These are phyloP conservation scores for Hymenochirus boettgeri DNA, from an alignment of 2,113 vertebrate genomes.

Conservation along the genomic window DNA sequence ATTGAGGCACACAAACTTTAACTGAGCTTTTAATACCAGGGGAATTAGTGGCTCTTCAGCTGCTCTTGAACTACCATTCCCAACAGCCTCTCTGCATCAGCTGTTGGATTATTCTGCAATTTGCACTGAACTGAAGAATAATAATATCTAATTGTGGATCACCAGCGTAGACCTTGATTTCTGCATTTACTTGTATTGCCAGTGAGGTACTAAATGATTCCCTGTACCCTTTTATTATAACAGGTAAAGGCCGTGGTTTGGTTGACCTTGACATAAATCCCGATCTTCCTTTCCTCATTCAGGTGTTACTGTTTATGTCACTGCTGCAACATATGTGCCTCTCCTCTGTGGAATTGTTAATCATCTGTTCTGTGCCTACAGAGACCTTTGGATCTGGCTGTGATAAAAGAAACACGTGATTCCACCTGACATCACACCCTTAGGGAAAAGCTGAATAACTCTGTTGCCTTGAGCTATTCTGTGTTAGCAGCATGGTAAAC, in stretches of 20 bases:
- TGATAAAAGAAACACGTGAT: conserved; percentile 9
- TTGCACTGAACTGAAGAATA: too few species aligned
- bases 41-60: too few species aligned
- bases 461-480: conserved; percentile 29
- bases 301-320: conserved; percentile 12
- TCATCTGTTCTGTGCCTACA: conserved; percentile 26
- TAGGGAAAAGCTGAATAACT: conserved; percentile 18
- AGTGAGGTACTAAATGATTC: too few species aligned
- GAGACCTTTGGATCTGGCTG: conserved; percentile 13
- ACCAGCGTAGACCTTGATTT: too few species aligned
- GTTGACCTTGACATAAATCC: conserved; percentile 1
- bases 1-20: too few species aligned
- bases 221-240: too few species aligned
- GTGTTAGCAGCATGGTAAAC: conserved; percentile 11
- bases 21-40: too few species aligned
- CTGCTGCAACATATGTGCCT: neutral
- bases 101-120: too few species aligned
- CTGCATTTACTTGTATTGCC: too few species aligned
- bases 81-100: too few species aligned
- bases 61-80: too few species aligned
- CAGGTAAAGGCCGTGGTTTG: neutral
- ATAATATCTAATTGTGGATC: too few species aligned
- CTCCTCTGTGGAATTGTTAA: conserved; percentile 18
- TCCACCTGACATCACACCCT: conserved; percentile 26
- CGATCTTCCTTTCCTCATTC: neutral